Base-by-base conservation (phyloP, 92 coral and sea anemone genomes). In the Anthopleura xanthogrammica region DNA sequence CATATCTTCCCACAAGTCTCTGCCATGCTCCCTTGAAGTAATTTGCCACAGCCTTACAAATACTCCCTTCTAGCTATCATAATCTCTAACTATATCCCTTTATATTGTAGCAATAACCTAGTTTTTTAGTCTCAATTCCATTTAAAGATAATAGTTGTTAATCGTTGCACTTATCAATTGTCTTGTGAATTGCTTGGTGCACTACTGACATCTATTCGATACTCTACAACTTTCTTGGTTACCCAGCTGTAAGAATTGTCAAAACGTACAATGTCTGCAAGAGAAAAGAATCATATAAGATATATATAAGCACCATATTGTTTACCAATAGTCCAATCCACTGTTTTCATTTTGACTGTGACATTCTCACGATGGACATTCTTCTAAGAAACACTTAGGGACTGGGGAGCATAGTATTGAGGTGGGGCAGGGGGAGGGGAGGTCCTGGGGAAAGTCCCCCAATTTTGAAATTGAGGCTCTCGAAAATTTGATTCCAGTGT, bases 161-260 rank as follows among this genome's bases (percentile, higher is more conserved):
- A 29, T 29, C 8, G 24, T 22, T 12, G 16, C 16, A 12, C 74
- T 36, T 68, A 36, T 12, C 36, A 36, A 68, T 20, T n/a, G 72
- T 23, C 74, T 68, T 24, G 74, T 43, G 74, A 68, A 41, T 46
- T 46, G 17, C 42, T 42, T 14, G 76, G 41, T 16, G 16, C 7
- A 8, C 70, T 20, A 62, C 11, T 43, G 41, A 80, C 60, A 41
- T 90, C 92, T 76, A 93, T 75, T 60, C 89, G 84, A 79, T 93
- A 93, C 75, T 88, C 84, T 64, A 93, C 77, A 8, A 86, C 85
- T 80, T 93, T 93, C 87, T 87, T 90, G 83, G 92, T 86, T 65
- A 93, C 92, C 97, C 97, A 93, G 72, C 97, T 93, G 90, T 90
- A 93, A n/a, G 92, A 77, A 71, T 93, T 93, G 77, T 93, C 97